Evolutionary conservation across 1,140 invertebrate genomes (phyloP).

Genomic region (Druon quercuslanigerum): DNA sequence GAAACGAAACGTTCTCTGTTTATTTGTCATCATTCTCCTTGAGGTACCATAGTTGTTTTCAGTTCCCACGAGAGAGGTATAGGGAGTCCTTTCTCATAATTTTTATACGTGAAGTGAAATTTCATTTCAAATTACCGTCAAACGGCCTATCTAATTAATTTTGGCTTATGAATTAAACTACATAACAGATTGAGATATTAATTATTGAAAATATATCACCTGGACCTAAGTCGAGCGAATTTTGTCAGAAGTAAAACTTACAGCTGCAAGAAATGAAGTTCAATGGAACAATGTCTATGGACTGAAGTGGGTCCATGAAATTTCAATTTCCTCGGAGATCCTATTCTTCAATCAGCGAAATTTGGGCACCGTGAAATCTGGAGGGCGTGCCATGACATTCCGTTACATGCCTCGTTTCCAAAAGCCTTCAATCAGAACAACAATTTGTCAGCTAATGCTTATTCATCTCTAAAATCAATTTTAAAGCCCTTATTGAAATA

Average conservation of each 20-base stretch:
- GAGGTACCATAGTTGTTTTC: conserved; percentile 39
- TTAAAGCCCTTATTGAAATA: too few species aligned
- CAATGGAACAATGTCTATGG: background rate
- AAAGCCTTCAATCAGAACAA: background rate
- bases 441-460: background rate
- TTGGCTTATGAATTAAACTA: too few species aligned
- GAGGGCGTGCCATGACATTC: conserved; percentile 62
- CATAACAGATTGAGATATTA: too few species aligned
- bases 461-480: too few species aligned
- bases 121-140: too few species aligned
- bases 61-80: conserved; percentile 25
- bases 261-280: too few species aligned
- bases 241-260: background rate
- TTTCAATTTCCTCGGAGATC: conserved; percentile 70
- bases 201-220: too few species aligned
- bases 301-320: conserved; percentile 52
- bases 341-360: conserved; percentile 62
- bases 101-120: background rate
- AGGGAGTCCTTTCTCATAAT: background rate
- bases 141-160: too few species aligned
- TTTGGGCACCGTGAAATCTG: conserved; percentile 65
- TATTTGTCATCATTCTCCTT: conserved; percentile 43
- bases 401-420: conserved; percentile 51
- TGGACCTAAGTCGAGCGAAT: background rate
- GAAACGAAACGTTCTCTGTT: conserved; percentile 38